Evolutionary conservation across 2,888 invertebrate species (phyloP), one percentile per base, ranked within the genome.

Genomic region (Sialis lutaria): DNA sequence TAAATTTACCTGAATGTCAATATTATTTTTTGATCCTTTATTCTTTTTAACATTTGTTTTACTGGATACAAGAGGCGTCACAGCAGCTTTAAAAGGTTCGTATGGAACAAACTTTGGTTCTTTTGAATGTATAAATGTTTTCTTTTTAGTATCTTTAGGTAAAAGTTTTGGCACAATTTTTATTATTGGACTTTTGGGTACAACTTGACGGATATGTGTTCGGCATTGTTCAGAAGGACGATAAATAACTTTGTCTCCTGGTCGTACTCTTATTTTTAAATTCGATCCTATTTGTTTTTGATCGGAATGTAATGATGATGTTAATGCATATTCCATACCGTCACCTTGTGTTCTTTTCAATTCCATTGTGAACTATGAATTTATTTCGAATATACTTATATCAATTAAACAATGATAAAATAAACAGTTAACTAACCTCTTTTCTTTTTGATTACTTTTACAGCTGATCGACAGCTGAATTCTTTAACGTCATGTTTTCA

Each of bases 91-190:
- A 58, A 89, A 90, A 0, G 90, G 90, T 58, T 91, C 90, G 55
- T 85, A 88, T 0, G 90, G 90, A 34, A 91, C 75, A 63, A 89
- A 90, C 59, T 83, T 88, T 0, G 88, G 86, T 53, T 81, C 80
- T 56, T 73, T 71, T 1, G 65, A 64, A 57, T 78, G 79, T 8
- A 74, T 63, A 44, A 71, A 64, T 40, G 66, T 67, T 10, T 69
- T 67, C 44, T 69, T 69, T 55, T 73, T 75, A 53, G 72, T 74
- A 40, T 72, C 69, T 10, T 70, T 67, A 46, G 66, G 71, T 34
- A 79, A 66, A 51, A 77, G 68, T 55, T 75, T 77, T 8, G 83
- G 80, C 44, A 79, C 66, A 47, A 78, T 61, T 53, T 70, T 69
- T n/a, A 75, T 66, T 46, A 77, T 67, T 55, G 72, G 72, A 12